These are phyloP conservation scores for Acanthis flammea DNA, from an alignment of 2,797 vertebrate species.

Conservation along the genomic window DNA sequence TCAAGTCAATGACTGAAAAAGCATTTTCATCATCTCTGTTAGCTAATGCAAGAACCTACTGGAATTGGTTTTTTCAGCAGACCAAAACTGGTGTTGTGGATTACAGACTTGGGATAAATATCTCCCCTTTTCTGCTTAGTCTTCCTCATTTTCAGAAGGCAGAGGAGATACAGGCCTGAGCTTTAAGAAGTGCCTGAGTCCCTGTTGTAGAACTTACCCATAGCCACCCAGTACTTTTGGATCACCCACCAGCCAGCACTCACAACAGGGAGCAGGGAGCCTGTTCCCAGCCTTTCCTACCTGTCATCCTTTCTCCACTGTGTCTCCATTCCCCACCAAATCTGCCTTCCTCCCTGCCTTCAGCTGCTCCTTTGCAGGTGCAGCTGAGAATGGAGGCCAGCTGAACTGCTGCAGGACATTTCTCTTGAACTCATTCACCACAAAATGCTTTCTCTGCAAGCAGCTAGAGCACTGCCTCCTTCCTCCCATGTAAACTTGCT, in stretches of 20 bases:
- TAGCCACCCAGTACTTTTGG: not conserved
- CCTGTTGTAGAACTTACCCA: not conserved
- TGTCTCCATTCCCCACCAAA: not conserved
- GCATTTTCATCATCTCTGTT: not conserved
- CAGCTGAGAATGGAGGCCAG: not conserved
- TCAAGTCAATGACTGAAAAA: not conserved
- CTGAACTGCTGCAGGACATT: not conserved
- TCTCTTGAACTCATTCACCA: not conserved
- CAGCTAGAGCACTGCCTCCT: not conserved
- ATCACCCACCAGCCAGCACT: not conserved
- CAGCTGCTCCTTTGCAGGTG: not conserved
- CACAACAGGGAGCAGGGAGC: not conserved
- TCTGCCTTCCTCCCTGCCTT: not conserved
- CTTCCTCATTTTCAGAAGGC: not conserved
- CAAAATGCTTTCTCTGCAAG: not conserved
- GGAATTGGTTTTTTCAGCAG: not conserved
- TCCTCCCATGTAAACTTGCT: not conserved
- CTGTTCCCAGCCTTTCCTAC: not conserved
- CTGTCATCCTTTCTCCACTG: rapidly evolving
- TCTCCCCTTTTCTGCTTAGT: not conserved
- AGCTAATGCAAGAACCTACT: not conserved
- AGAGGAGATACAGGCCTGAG: not conserved
- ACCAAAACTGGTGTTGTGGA: not conserved
- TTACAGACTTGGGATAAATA: not conserved
- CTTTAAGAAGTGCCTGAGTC: not conserved